Base-by-base conservation (phyloP, 2,113 vertebrate species). In the Sula dactylatra region DNA sequence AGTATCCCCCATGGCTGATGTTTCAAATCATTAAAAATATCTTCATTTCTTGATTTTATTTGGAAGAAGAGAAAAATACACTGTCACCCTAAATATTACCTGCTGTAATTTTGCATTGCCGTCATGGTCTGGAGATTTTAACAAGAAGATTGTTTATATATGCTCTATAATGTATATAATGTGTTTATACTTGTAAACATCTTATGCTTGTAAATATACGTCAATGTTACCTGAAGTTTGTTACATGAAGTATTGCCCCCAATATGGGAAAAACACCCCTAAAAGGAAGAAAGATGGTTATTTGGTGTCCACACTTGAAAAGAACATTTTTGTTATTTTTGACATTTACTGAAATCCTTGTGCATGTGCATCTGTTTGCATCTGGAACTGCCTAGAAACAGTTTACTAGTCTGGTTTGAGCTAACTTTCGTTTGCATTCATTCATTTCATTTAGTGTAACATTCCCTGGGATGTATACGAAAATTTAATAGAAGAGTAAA, bases 401-500 rank as follows among this genome's bases (percentile, higher is more conserved):
- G 4, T 93, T 87, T 84, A 71, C 44, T 61, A 21, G 11, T 74
- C 90, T 86, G 59, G 32, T 82, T 94, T 69, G 17, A 92, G 45
- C 77, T 82, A 93, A 76, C 5, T n/a, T 91, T 79, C 70, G 13
- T 81, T 91, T 47, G 11, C 27, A 81, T 59, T 29, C 10, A n/a
- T 62, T 94, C 4, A 56, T 52, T 91, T 89, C 11, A 61, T 76
- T 82, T 79, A 61, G 9, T 56, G 44, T 31, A 72, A 82, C 3
- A 1, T 67, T 93, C 5, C 7, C 31, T 88, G 90, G 47, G 10
- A 88, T 44, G 32, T 88, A 64, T 7, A 73, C 0, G 3, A 80
- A 96, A 85, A 88, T 29, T 34, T 90, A 93, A 80, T 72, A 83
- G 27, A 84, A 54, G 62, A 91, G 16, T 52, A 69, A 91, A 93